Percentiles rank a stretch among this genome's conserved stretches.
These are phyloP conservation scores for Eudyptes chrysolophus DNA, from an alignment of 2,113 vertebrate genomes.

Conservation along the genomic window DNA sequence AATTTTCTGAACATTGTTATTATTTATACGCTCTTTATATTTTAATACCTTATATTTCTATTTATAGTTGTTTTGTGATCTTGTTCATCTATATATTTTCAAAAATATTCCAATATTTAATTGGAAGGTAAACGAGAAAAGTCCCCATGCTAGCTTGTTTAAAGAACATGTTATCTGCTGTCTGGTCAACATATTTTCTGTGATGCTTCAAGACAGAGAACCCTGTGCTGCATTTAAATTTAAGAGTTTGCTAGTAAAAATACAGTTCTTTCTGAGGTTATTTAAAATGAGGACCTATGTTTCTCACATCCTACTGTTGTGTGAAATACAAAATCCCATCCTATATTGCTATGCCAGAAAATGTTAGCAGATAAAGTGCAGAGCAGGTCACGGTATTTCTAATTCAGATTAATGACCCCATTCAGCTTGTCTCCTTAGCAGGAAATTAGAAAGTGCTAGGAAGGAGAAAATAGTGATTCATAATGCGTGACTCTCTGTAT, in stretches of 20 bases:
- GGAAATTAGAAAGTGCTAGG: slow-evolving; percentile 77
- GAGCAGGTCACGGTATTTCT: slow-evolving; percentile 71
- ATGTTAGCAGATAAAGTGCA: slow-evolving; percentile 57
- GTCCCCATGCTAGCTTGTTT: background rate
- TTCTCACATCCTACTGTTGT: background rate
- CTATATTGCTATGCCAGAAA: background rate
- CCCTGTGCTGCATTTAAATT: background rate
- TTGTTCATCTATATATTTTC: background rate
- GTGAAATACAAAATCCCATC: background rate
- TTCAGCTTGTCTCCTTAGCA: slow-evolving; percentile 75
- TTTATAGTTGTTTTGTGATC: background rate
- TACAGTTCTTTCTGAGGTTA: background rate
- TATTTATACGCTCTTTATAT: background rate
- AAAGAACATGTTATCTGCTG: background rate
- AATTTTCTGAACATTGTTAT: background rate
- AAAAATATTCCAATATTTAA: background rate
- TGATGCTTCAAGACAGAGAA: background rate
- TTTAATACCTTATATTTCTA: background rate
- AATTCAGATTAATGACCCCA: slow-evolving; percentile 82
- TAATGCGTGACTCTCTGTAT: slow-evolving; percentile 55
- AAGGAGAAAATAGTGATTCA: slow-evolving; percentile 72
- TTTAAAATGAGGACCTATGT: background rate
- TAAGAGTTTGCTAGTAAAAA: background rate
- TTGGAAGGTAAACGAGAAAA: background rate
- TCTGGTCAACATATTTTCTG: background rate